Evolutionary conservation across 2,888 invertebrate genomes (phyloP).

Genomic region (Hybos culiciformis): DNA sequence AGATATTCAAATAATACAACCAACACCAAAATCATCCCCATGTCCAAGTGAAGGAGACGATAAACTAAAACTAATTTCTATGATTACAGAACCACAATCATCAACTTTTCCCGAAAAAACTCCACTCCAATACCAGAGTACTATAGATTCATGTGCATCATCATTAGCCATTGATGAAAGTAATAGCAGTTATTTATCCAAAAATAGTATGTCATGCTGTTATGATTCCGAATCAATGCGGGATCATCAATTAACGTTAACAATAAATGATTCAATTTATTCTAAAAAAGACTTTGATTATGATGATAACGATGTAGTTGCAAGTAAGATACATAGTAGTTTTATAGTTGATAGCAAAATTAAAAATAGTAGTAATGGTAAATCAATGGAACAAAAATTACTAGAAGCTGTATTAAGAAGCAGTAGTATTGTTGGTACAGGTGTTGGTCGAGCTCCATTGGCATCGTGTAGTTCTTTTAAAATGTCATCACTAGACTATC

Average conservation of each 20-base stretch:
- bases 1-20: conserved; percentile 57
- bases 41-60: conserved; percentile 50
- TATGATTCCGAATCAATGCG: conserved; percentile 32
- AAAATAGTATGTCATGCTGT: conserved; percentile 30
- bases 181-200: conserved; percentile 7
- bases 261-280: neutral
- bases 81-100: conserved; percentile 11
- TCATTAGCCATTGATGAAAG: neutral
- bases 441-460: conserved; percentile 48
- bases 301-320: conserved; percentile 22
- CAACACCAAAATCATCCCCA: conserved; percentile 73
- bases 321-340: conserved; percentile 10
- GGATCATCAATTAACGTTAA: conserved; percentile 20
- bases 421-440: conserved; percentile 28
- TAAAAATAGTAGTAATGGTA: conserved; percentile 16
- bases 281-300: conserved; percentile 2
- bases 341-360: conserved; percentile 9
- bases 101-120: conserved; percentile 10
- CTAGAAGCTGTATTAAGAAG: no score
- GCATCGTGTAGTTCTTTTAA: conserved; percentile 70
- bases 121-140: conserved; percentile 9
- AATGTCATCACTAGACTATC: conserved; percentile 50
- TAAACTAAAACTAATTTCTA: conserved; percentile 22
- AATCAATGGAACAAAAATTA: no score
- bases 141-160: conserved; percentile 4